phyloP scores from a whole-genome alignment of 1,140 invertebrate genomes.

The Hylyphantes graminicola region DNA sequence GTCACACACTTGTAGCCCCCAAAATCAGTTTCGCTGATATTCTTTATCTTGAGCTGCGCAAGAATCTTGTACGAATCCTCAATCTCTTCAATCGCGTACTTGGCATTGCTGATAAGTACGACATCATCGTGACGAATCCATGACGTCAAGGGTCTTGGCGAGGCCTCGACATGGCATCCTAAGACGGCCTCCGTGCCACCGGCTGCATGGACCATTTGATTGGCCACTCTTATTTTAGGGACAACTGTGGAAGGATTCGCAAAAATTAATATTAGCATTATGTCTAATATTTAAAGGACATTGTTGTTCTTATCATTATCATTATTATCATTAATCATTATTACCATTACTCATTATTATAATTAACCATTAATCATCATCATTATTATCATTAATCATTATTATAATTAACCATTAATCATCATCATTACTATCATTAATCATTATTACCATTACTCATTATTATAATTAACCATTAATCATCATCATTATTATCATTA shows the following conservation, averaged over 20 bases:
- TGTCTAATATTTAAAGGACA: neutral
- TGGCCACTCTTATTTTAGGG: slow-evolving; percentile 69
- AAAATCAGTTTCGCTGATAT: slow-evolving; percentile 75
- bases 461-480: no score
- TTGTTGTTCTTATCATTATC: neutral
- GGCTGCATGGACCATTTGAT: slow-evolving; percentile 68
- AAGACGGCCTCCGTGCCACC: slow-evolving; percentile 68
- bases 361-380: neutral
- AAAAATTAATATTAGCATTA: neutral
- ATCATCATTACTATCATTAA: no score
- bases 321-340: no score
- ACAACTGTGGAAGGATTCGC: slow-evolving; percentile 65
- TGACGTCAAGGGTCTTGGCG: slow-evolving; percentile 61
- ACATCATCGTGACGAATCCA: slow-evolving; percentile 63
- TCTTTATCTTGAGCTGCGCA: slow-evolving; percentile 65
- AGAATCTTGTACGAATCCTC: slow-evolving; percentile 55
- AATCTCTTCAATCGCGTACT: slow-evolving; percentile 56
- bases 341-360: neutral
- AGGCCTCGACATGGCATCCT: slow-evolving; percentile 68
- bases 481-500: neutral
- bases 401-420: no score
- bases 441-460: neutral
- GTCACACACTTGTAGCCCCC: slow-evolving; percentile 91
- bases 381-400: neutral
- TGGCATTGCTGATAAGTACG: slow-evolving; percentile 55